Evolutionary conservation across 2,113 vertebrate genomes (phyloP).

Genomic region (Guaruba guarouba): DNA sequence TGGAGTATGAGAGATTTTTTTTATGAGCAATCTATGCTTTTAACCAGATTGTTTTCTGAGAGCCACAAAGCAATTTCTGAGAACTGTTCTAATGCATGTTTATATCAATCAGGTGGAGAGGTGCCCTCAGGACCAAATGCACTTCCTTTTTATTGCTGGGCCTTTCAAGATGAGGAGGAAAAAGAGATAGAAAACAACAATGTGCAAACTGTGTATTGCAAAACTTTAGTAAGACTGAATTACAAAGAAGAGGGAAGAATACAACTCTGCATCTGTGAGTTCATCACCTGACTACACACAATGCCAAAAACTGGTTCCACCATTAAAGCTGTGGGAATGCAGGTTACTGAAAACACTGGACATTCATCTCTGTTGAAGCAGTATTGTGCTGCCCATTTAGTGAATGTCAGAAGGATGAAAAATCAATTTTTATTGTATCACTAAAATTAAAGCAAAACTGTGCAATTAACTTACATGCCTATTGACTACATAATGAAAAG

Average conservation of each 20-base stretch:
- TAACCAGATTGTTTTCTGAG: background rate
- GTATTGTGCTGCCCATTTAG: background rate
- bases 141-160: background rate
- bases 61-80: background rate
- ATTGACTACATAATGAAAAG: slow-evolving; percentile 52
- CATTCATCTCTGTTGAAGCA: background rate
- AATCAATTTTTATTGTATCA: slow-evolving; percentile 11
- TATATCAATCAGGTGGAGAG: background rate
- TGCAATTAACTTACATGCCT: slow-evolving; percentile 37
- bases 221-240: background rate
- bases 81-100: background rate
- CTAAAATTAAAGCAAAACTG: slow-evolving; percentile 6
- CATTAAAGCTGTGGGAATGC: background rate
- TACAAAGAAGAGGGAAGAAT: background rate
- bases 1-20: background rate
- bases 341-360: background rate
- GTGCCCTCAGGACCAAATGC: background rate
- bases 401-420: background rate
- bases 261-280: background rate
- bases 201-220: background rate
- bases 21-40: background rate
- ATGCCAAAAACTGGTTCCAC: background rate
- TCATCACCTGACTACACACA: background rate
- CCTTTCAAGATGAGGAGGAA: background rate
- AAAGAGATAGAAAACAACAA: background rate